Base-by-base conservation (phyloP, 2,888 invertebrate genomes). In the Andrena chrysosceles region DNA sequence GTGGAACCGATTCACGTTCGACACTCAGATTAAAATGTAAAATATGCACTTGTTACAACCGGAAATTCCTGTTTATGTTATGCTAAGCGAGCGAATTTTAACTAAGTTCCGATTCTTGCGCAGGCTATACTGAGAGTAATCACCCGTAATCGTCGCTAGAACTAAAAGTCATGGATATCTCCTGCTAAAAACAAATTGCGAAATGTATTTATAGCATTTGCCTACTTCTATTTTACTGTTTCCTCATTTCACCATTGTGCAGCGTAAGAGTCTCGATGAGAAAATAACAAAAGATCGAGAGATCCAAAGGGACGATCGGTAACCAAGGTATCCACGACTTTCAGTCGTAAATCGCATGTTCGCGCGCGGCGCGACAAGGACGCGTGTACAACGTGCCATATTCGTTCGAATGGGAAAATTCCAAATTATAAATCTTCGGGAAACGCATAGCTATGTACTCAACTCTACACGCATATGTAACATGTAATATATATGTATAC, bases 391-490 rank as follows among this genome's bases (percentile, higher is more conserved):
- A 42, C 63, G 62, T 62, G 67, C 48, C 63, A 73, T 77, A 42
- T 42, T 16, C 64, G 31, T 83, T 66, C 54, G 42, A 64, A 64
- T 33, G 35, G 7, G 42, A 42, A 29, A 48, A 70, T 70, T 60
- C 35, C 20, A n/a, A 64, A 68, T 66, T 78, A 72, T 75, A 74
- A 77, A 70, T 68, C 67, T 52, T 48, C 66, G 70, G 29, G 29
- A 72, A 72, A 74, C 68, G 76, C 67, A 69, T 76, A 75, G 62
- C 56, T 77, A 56, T 63, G 29, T 76, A 69, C 35, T 66, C 60
- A 49, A 23, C 7, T 26, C 48, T 73, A 35, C 59, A 69, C 56
- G 52, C 49, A 62, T 73, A 35, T 56, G 78, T 66, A 60, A 42
- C 42, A 42, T 16, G 42, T 42, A 42, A 16, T 68, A 69, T 23